Evolutionary conservation across 2,113 vertebrate species (phyloP), one percentile per base, ranked within the genome.

Genomic region (Saguinus midas): DNA sequence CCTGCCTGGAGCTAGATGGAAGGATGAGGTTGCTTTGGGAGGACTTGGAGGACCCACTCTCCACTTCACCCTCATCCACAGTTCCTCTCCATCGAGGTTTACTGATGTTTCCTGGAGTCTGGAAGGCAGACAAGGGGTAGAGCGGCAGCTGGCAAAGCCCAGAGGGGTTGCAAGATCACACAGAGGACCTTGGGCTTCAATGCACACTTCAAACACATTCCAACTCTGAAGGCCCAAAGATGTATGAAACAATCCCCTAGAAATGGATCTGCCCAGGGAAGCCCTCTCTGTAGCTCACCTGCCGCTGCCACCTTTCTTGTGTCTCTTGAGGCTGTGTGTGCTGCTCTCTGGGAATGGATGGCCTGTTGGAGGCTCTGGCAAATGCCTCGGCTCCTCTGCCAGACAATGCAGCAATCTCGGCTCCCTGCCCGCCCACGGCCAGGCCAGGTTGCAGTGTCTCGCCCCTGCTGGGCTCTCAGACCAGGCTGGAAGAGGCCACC

Each of bases 241-340:
- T 2, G 14, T 4, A 50, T 7, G 27, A 50, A 93, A 17, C 13
- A 72, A n/a, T 29, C 64, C 75, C 66, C 76, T 64, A 55, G 29
- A 80, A n/a, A 58, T 18, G 37, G 40, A 79, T 20, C 35, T 45
- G 18, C n/a, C 18, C 27, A 11, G 11, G 21, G 25, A 8, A 89
- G 40, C 21, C 27, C 35, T 18, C 29, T 45, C 1, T 6, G 57
- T 35, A 66, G 57, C 20, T 92, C 37, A 0, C 4, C 20, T 20
- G 48, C 57, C n/a, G 57, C n/a, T 10, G 18, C 80, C 0, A 0
- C 52, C 7, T 37, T 10, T 29, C 61, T 64, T 6, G 2, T 64
- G 6, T 64, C 29, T 72, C 37, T 50, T 9, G 8, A n/a, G 11
- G 43, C 11, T 0, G 0, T 18, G 40, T 3, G 0, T 27, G 27